A percentile compares a stretch with the other conserved stretches of the same genome.
These are phyloP conservation scores for Pristionchus entomophagus DNA, from an alignment of 2,888 invertebrate species.

Conservation along the genomic window DNA sequence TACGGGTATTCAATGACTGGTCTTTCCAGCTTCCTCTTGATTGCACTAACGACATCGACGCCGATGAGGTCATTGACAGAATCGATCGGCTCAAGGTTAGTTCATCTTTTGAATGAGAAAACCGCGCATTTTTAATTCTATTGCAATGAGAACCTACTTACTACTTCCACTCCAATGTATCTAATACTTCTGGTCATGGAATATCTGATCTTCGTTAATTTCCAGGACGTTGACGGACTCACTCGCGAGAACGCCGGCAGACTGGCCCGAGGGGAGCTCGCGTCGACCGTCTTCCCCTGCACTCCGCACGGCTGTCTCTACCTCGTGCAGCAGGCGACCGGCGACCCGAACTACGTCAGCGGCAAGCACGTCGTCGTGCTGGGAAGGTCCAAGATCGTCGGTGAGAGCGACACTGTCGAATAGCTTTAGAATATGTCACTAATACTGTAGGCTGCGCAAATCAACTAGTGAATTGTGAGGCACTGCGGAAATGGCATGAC, in stretches of 20 bases:
- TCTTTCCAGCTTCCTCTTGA: conserved; percentile 87
- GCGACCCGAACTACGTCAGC: conserved; percentile 64
- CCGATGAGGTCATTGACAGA: conserved; percentile 83
- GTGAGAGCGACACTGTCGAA: neutral
- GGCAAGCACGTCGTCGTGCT: conserved; percentile 87
- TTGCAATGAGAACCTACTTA: no score
- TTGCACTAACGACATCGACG: conserved; percentile 87
- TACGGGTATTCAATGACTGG: no score
- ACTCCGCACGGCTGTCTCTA: conserved; percentile 96
- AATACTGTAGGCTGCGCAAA: no score
- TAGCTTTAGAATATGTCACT: no score
- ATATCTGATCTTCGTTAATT: no score
- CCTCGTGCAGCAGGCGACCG: conserved; percentile 83
- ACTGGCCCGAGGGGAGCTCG: conserved; percentile 89
- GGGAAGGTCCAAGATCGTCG: conserved; percentile 95
- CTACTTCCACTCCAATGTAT: no score
- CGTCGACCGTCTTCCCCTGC: conserved; percentile 88
- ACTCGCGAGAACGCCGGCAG: conserved; percentile 90
- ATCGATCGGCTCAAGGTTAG: conserved; percentile 82
- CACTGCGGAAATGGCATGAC: no score
- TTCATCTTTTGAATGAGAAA: no score
- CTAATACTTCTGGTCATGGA: no score
- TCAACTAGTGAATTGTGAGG: no score
- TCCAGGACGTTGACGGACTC: conserved; percentile 74
- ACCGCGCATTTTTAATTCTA: no score